These are phyloP conservation scores for Vandiemenella viatica DNA, from an alignment of 2,888 invertebrate species.

Conservation along the genomic window DNA sequence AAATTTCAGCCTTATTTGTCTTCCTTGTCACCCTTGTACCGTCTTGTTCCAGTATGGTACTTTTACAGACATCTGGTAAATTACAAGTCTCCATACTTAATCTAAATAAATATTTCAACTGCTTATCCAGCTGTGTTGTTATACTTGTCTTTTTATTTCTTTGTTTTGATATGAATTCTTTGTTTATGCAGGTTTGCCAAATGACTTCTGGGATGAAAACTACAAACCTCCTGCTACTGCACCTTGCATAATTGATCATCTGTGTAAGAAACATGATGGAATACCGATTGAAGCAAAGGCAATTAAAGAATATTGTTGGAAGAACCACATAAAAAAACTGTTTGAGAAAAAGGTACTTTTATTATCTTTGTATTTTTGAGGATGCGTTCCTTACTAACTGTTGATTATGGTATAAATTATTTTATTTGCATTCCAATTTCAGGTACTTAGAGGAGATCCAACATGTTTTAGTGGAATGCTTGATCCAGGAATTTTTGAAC, in stretches of 20 bases:
- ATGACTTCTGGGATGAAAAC: conserved; percentile 44
- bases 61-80: no score
- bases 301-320: conserved; percentile 79
- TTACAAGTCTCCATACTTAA: no score
- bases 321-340: conserved; percentile 57
- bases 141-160: no score
- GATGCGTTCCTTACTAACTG: not conserved
- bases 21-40: no score
- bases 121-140: no score
- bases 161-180: no score
- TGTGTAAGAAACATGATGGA: conserved; percentile 71
- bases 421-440: no score
- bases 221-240: conserved; percentile 45
- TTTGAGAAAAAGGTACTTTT: conserved; percentile 47
- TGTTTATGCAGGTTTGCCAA: conserved; percentile 46
- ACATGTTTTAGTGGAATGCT: conserved; percentile 58
- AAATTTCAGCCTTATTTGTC: no score
- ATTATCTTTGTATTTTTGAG: not conserved
- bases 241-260: conserved; percentile 66
- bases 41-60: no score
- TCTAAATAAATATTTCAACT: no score
- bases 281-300: conserved; percentile 76
- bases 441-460: conserved; percentile 58
- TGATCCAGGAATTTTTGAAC: conserved; percentile 65
- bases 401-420: no score